Evolutionary conservation across 1,140 invertebrate genomes (phyloP), one percentile per base, ranked within the genome.

Genomic region (Aphidius ervi): DNA sequence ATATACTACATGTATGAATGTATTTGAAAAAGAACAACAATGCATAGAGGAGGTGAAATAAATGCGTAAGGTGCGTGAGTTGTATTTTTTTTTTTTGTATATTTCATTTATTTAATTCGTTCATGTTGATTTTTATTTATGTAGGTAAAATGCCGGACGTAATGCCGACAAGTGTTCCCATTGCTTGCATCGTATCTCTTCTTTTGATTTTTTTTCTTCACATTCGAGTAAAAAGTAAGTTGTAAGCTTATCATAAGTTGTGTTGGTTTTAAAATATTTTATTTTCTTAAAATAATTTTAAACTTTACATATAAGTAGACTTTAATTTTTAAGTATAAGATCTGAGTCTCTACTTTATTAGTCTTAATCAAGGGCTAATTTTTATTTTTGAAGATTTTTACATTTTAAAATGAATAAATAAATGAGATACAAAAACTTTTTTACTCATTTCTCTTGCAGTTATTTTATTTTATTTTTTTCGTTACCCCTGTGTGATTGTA

Each of bases 151-250:
- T 48, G 49, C 62, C 49, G 48, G 53, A 63, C 54, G 42, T 53
- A 57, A 23, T 20, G 43, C 43, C 54, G 31, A 47, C 46, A 46
- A 50, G 4, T 68, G 67, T 63, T 74, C 70, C 52, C 67, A 49
- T 75, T 69, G 67, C 70, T 71, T 70, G 69, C 68, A 75, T 74
- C 68, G 61, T 63, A 59, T 62, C 72, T 68, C 58, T 63, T 56
- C 61, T 45, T 63, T 58, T 16, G 16, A 67, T 59, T 62, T 62
- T 56, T 59, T 53, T 65, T 65, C 62, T 56, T 47, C 31, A 48
- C 59, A 63, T 64, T 63, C 61, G 63, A 56, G 64, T 62, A 50
- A 67, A 63, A 56, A 58, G 46, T n/a, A 48, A 42, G 53, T 31
- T 4, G 23, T 31, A 31, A 4, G 4, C 16, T 16, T 16, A 16